Evolutionary conservation across 2,888 invertebrate genomes (phyloP), one percentile per base, ranked within the genome.

Genomic region (Calephelis perditalis): DNA sequence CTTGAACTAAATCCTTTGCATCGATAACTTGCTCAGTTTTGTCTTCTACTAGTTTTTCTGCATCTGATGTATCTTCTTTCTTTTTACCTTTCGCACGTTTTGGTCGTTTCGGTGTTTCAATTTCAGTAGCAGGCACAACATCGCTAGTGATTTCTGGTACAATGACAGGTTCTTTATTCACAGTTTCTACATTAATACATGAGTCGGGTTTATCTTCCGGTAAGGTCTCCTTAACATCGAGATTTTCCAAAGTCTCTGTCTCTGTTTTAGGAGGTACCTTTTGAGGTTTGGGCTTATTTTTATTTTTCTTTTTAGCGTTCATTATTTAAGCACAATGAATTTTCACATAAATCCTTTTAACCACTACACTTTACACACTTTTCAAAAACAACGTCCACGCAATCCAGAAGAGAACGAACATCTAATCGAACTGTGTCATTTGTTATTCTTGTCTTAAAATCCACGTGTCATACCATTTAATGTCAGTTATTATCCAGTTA

Each of bases 61-160:
- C 65, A 57, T 63, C 64, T 56, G 60, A 62, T n/a, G 11, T 43
- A 1, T 70, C 68, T 54, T 82, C 82, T 67, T 87, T 90, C 69
- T 90, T 91, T 66, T 88, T 89, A 63, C 82, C 82, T 75, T 82
- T 79, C 58, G 81, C 86, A 65, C 91, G 73, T 70, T 91, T 90
- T 0, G 91, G 91, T 72, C 89, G 90, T n/a, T 84, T 84, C 1
- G 91, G 91, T 15, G 72, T 77, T 62, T 71, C 74, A 61, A 35
- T 49, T 55, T 67, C 62, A 47, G 35, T 26, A 36, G 37, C 5
- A 49, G 57, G 56, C 37, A 15, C 36, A n/a, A 12, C 12, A 56
- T 55, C 56, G 7, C 15, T 37, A 44, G 26, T 10, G 15, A 37
- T 40, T 43, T 67, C 63, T 26, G 49, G 8, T 9, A 46, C 40